Conservation (phyloP, 2,113 vertebrate genomes). For the Leucoraja erinaceus region DNA sequence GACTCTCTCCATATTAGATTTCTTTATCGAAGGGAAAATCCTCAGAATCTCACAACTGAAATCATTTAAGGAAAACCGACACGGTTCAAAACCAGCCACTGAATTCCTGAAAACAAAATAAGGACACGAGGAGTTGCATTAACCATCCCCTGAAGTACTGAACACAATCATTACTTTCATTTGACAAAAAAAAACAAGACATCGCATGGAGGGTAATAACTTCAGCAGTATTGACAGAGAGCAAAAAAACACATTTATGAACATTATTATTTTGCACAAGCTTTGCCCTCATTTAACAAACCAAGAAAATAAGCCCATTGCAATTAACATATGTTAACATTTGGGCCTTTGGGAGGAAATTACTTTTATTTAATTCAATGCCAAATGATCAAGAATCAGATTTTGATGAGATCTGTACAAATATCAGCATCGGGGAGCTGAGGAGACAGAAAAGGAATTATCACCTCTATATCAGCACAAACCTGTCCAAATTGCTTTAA, state of each 20-base stretch:
- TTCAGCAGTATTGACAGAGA: conserved; percentile 16
- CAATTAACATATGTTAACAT: not conserved
- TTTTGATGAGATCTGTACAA: not conserved
- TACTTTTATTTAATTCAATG: not conserved
- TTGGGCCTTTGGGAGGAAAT: not conserved
- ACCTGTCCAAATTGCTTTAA: not conserved
- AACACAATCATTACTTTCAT: not conserved
- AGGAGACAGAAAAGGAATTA: not conserved
- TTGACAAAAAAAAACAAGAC: not conserved
- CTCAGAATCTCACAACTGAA: not conserved
- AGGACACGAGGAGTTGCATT: not conserved
- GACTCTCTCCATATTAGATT: not conserved
- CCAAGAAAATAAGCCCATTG: not conserved
- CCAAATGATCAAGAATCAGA: not conserved
- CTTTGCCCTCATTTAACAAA: conserved; percentile 25
- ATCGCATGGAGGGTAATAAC: not conserved
- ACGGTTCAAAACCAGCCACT: not conserved
- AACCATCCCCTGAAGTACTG: not conserved
- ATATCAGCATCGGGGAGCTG: not conserved
- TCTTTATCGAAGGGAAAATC: not conserved
- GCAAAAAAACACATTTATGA: not conserved
- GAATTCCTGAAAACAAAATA: not conserved
- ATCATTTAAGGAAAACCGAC: not conserved
- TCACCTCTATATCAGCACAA: not conserved
- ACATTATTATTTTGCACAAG: conserved; percentile 21